Evolutionary conservation across 2,113 vertebrate genomes (phyloP).

Genomic region (Oreochromis spilurus): DNA sequence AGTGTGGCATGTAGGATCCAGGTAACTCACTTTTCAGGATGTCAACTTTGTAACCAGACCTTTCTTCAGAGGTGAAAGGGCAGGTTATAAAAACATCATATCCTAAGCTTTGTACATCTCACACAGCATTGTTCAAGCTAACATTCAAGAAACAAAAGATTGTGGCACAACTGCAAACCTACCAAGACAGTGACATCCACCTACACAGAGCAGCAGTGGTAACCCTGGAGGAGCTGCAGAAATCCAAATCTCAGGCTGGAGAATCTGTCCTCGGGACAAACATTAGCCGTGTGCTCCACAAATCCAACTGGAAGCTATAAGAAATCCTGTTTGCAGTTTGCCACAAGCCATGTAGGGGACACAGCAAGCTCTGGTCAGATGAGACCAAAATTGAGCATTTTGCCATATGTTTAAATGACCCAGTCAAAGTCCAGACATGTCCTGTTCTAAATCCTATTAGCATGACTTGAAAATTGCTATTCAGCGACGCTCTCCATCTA

Average conservation of each 20-base stretch:
- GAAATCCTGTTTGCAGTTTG: not conserved
- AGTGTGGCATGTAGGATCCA: not conserved
- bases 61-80: not conserved
- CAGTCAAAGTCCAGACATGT: not conserved
- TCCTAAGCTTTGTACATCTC: not conserved
- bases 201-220: not conserved
- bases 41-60: not conserved
- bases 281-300: not conserved
- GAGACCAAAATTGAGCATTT: not conserved
- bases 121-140: not conserved
- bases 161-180: not conserved
- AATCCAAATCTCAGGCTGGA: not conserved
- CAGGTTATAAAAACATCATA: not conserved
- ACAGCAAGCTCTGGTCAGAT: not conserved
- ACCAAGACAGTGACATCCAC: not conserved
- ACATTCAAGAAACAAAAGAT: not conserved
- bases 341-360: accelerated
- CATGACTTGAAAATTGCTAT: not conserved
- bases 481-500: not conserved
- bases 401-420: not conserved
- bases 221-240: not conserved
- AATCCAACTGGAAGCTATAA: not conserved
- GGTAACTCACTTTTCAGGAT: not conserved
- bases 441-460: not conserved
- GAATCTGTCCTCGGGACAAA: not conserved